Percentiles rank a stretch among this genome's conserved stretches.
These are phyloP conservation scores for Lytechinus variegatus DNA, from an alignment of 35 echinoderm and acorn worm species.

Conservation along the genomic window DNA sequence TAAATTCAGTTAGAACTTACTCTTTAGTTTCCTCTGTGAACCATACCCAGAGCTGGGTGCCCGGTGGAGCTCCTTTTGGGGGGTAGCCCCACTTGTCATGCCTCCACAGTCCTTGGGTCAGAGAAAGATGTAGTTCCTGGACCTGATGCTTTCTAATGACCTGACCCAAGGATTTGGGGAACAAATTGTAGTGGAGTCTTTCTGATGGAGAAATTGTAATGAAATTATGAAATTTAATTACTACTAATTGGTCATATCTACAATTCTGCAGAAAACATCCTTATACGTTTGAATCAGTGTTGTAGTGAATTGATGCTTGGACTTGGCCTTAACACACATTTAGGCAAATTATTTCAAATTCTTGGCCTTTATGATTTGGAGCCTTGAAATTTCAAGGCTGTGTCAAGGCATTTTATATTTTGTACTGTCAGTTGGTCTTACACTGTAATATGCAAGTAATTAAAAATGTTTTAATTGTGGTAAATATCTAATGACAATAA, in stretches of 20 bases:
- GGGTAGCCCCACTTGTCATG: constrained; percentile 95
- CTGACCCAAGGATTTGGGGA: constrained; percentile 93
- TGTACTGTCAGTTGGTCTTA: too few relatives aligned
- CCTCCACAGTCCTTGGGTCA: constrained; percentile 94
- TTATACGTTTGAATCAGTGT: too few relatives aligned
- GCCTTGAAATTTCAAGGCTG: too few relatives aligned
- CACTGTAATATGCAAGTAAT: too few relatives aligned
- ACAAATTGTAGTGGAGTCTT: constrained; percentile 92
- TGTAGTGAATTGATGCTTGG: too few relatives aligned
- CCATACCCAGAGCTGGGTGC: constrained; percentile 94
- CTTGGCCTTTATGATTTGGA: too few relatives aligned
- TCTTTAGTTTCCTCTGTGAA: constrained; percentile 63
- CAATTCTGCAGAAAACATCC: neutral
- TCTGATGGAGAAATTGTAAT: neutral
- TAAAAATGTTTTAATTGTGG: too few relatives aligned
- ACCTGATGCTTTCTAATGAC: constrained; percentile 83
- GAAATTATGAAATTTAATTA: neutral
- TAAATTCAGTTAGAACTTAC: neutral
- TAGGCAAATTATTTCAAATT: too few relatives aligned
- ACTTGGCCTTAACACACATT: too few relatives aligned
- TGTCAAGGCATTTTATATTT: too few relatives aligned
- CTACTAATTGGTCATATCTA: neutral
- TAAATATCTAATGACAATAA: too few relatives aligned
- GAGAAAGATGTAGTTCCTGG: constrained; percentile 87
- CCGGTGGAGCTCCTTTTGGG: constrained; percentile 77